Evolutionary conservation across 2,113 vertebrate species (phyloP), one percentile per base, ranked within the genome.

Genomic region (Hippocampus abdominalis): DNA sequence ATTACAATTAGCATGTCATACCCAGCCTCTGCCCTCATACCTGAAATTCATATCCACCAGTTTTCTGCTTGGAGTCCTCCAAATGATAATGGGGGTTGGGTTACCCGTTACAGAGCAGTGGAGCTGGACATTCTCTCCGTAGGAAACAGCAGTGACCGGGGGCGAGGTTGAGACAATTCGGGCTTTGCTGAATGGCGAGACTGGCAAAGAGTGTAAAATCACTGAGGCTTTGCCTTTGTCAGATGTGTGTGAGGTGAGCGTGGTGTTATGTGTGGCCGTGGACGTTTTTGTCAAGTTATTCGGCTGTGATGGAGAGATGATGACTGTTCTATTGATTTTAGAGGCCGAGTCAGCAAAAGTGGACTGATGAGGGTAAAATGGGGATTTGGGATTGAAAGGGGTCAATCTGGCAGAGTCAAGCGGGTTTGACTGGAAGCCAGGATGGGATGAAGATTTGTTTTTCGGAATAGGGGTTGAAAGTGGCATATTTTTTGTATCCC

Each of bases 71-170:
- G 97, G 96, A 12, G 94, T 91, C 27, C 95, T 94, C 97, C 97
- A 99, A 56, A 97, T 90, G 78, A 98, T 92, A 39, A 88, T 92
- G 2, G 97, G 95, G 66, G 89, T 80, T 64, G 97, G 97, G 75
- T 94, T 93, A 48, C 96, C 96, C 18, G 93, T 92, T 66, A 94
- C 95, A 60, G 90, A 88, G 72, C 96, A 99, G 83, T 96, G 89
- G 64, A 99, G 91, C 36, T 61, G 87, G 42, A 98, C 86, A 67
- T 74, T 67, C 0, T 75, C 86, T 1, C 95, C 95, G 0, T 94
- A 95, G 0, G 84, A 86, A 7, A 97, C 88, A 29, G 92, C 81
- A 4, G 89, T 94, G 32, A 78, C 87, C 46, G 88, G 89, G 0
- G 95, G 92, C 9, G 96, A 95, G 10, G 90, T 90, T 64, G 91